Evolutionary conservation across 2,797 vertebrate genomes (phyloP), one percentile per base, ranked within the genome.

Genomic region (Alcedo quadribrachys): DNA sequence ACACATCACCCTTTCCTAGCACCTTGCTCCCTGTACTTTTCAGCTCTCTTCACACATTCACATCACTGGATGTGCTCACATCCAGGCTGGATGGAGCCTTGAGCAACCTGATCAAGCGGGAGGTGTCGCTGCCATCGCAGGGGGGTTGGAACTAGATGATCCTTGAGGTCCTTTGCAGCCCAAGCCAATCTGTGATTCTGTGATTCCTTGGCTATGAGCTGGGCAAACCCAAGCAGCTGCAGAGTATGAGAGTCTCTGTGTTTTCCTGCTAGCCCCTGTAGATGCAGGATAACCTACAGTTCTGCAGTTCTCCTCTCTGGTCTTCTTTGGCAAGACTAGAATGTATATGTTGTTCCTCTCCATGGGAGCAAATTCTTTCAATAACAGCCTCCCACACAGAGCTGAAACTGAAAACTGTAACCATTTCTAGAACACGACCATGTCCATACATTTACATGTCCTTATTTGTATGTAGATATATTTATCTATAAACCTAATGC

Each of bases 311-410:
- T 94, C 73, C 84, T 57, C 63, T 51, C 94, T 79, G 55, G 63
- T 76, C 46, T 55, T 78, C 69, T 68, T 68, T 61, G 67, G 68
- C 35, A 75, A 80, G 60, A 63, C 65, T 16, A 74, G 74, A 70
- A 74, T n/a, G 13, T 33, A 22, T 74, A 20, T 81, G 67, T 74
- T 81, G 32, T 42, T 93, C n/a, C 43, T 85, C 76, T 91, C 61
- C 18, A 27, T 58, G 46, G 74, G 58, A 89, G 57, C 67, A 81
- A 93, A 62, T 84, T 73, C 60, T 63, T 66, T 94, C 91, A 95
- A 60, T 96, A 95, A 82, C 85, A 94, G 84, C 87, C 87, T 96
- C 96, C 95, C 69, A 92, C 45, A 0, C 85, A 80, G 45, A 95
- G 77, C 86, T 86, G 92, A 96, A 96, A 94, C 73, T 79, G 70